Percentiles rank a stretch among this genome's conserved stretches.
Evolutionary conservation across 2,888 invertebrate species (phyloP).

Genomic region (Neoascia interrupta): DNA sequence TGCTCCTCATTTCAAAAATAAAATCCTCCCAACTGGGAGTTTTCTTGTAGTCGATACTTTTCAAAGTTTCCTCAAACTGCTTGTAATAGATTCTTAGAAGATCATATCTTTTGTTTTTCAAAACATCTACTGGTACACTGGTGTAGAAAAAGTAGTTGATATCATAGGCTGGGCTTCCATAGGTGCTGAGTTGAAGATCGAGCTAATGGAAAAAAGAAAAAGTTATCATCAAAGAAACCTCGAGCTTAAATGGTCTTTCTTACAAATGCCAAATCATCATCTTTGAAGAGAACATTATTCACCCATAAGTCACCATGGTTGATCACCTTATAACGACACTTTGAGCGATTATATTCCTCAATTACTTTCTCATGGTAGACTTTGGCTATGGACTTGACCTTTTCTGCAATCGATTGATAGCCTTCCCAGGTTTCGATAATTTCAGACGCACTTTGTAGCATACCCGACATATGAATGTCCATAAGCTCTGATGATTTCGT

Average conservation of each 20-base stretch:
- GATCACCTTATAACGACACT: constrained; percentile 72
- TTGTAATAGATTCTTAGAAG: constrained; percentile 23
- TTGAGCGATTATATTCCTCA: neutral
- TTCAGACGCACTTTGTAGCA: neutral
- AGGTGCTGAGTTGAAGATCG: constrained; percentile 18
- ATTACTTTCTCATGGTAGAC: neutral
- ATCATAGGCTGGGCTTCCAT: constrained; percentile 23
- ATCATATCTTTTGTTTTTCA: constrained; percentile 17
- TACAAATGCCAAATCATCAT: constrained; percentile 73
- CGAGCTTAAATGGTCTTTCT: constrained; percentile 64
- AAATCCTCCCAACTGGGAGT: constrained; percentile 48
- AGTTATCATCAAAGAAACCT: constrained; percentile 73
- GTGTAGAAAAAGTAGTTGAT: constrained; percentile 18
- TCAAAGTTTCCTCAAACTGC: constrained; percentile 8
- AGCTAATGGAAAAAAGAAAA: constrained; percentile 3
- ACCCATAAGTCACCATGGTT: constrained; percentile 80
- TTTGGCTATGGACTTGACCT: neutral
- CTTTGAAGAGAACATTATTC: constrained; percentile 79
- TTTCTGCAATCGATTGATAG: constrained; percentile 11
- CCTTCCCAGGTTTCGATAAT: neutral
- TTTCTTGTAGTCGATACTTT: neutral
- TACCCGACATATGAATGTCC: neutral
- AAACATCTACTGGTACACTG: constrained; percentile 17
- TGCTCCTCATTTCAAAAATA: constrained; percentile 32
- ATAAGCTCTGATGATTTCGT: neutral